phyloP scores from a whole-genome alignment of 1,140 invertebrate species.

The Diachasmimorpha longicaudata region DNA sequence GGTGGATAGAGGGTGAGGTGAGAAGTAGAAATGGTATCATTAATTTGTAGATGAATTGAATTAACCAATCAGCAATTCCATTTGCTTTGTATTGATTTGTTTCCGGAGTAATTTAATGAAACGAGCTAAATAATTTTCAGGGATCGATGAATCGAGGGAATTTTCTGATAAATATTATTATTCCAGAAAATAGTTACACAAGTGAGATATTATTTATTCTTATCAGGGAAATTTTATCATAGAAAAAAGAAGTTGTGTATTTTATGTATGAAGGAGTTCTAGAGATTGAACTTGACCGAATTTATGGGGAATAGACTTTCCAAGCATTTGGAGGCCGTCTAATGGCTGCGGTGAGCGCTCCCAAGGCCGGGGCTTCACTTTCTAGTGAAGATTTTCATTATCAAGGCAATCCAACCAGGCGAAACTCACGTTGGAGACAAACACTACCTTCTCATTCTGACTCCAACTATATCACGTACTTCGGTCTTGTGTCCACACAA shows the following conservation, averaged over 20 bases:
- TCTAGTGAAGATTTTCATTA: constrained; percentile 35
- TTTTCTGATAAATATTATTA: no score
- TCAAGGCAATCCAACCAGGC: constrained; percentile 28
- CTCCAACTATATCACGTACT: neutral
- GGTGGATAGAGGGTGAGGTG: neutral
- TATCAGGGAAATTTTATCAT: no score
- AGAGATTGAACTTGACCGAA: constrained; percentile 38
- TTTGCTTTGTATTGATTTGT: neutral
- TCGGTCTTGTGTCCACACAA: neutral
- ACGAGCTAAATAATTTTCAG: constrained; percentile 16
- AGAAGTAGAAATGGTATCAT: neutral
- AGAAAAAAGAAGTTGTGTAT: neutral
- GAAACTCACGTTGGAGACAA: neutral
- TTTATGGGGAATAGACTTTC: neutral
- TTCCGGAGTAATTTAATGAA: neutral
- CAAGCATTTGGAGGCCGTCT: constrained; percentile 31
- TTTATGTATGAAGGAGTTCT: neutral
- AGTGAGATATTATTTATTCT: no score
- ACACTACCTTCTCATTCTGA: constrained; percentile 6
- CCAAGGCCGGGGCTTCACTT: constrained; percentile 20
- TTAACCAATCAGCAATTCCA: neutral
- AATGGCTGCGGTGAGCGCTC: neutral
- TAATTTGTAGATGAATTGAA: neutral
- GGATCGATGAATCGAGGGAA: neutral
- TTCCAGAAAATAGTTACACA: no score